phyloP scores from a whole-genome alignment of 1,140 invertebrate species.

The Monochamus saltuarius region DNA sequence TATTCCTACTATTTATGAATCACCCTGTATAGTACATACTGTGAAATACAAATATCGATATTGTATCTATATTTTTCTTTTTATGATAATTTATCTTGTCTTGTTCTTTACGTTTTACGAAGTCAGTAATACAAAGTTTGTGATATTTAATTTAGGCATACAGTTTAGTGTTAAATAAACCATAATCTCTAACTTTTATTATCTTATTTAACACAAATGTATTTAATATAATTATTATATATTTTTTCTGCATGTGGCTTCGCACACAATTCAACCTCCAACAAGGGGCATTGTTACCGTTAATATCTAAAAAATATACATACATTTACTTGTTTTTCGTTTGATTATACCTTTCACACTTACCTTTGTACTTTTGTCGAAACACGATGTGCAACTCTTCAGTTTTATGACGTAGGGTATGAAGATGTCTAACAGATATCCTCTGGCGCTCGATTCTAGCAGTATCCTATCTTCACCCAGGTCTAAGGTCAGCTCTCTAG shows the following conservation, averaged over 20 bases:
- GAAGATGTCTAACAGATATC: slow-evolving; percentile 67
- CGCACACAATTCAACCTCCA: slow-evolving; percentile 32
- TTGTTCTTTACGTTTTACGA: no score
- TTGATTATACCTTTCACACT: slow-evolving; percentile 29
- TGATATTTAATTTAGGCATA: no score
- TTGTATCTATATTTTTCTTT: no score
- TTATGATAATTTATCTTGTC: no score
- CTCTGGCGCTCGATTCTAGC: slow-evolving; percentile 59
- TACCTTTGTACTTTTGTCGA: slow-evolving; percentile 64
- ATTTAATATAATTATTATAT: no score
- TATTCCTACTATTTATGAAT: no score
- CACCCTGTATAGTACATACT: no score
- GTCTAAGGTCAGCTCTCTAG: slow-evolving; percentile 63
- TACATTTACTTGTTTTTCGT: background rate
- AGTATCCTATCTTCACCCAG: slow-evolving; percentile 72
- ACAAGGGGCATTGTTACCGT: slow-evolving; percentile 48
- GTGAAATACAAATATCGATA: no score
- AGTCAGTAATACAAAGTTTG: no score
- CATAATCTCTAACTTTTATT: no score
- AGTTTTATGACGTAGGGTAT: slow-evolving; percentile 63
- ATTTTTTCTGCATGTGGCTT: slow-evolving; percentile 10
- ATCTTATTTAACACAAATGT: no score
- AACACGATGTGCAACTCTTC: slow-evolving; percentile 60
- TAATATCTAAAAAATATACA: slow-evolving; percentile 48
- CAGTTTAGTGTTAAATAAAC: no score